These are phyloP conservation scores for Echeneis naucrates DNA, from an alignment of 2,797 vertebrate genomes.

Conservation along the genomic window DNA sequence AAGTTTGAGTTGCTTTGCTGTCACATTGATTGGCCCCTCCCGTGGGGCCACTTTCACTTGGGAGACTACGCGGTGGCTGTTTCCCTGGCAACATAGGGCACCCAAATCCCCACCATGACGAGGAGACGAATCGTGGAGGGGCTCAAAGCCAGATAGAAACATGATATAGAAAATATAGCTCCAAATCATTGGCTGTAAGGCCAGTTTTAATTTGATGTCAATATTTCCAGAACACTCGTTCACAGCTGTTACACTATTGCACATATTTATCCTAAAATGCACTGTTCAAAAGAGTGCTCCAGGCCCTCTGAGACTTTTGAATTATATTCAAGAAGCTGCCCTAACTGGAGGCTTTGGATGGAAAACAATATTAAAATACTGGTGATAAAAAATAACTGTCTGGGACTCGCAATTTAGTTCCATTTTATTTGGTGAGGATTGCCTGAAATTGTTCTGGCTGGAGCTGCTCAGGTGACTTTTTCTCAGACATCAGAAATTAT, in stretches of 20 bases:
- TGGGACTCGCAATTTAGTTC: conserved; percentile 51
- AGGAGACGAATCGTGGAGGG: neutral
- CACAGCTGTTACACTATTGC: conserved; percentile 2
- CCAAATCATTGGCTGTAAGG: too few relatives aligned
- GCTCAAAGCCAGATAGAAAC: neutral
- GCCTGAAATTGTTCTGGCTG: conserved; percentile 48
- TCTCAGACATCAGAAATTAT: conserved; percentile 49
- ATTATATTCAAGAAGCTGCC: conserved; percentile 17
- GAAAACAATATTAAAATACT: conserved; percentile 51
- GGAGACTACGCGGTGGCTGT: neutral
- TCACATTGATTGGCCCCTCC: neutral
- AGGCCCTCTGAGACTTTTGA: conserved; percentile 23
- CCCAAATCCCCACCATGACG: neutral
- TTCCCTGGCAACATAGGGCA: conserved; percentile 15
- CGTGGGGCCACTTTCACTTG: neutral
- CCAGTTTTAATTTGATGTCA: neutral
- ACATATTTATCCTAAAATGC: neutral
- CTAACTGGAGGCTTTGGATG: conserved; percentile 35
- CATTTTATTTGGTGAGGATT: conserved; percentile 44
- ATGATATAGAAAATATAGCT: neutral
- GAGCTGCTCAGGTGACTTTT: conserved; percentile 23
- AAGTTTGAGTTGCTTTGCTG: neutral
- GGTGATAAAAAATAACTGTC: conserved; percentile 58
- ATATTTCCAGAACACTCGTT: conserved; percentile 5
- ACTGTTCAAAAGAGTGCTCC: conserved; percentile 2